Evolutionary conservation across 2,113 vertebrate genomes (phyloP).

Genomic region (Microcebus tavaratra): DNA sequence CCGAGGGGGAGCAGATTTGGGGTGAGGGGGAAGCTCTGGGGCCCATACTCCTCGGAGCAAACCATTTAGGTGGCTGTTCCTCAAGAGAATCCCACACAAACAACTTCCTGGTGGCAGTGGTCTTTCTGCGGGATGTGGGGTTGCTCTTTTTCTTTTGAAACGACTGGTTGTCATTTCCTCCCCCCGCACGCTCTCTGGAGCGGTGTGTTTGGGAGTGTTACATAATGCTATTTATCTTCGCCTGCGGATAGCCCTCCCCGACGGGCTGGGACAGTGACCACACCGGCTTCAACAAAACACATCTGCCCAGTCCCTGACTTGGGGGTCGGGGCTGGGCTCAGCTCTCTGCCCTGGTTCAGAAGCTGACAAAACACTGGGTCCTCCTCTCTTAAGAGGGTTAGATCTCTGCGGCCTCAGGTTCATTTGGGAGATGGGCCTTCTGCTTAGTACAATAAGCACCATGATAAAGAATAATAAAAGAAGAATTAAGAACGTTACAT

Average conservation of each 20-base stretch:
- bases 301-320: slow-evolving; percentile 48
- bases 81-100: not conserved
- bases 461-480: not conserved
- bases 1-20: not conserved
- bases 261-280: not conserved
- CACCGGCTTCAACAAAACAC: not conserved
- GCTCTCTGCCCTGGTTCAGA: not conserved
- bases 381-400: slow-evolving; percentile 54
- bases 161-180: slow-evolving; percentile 51
- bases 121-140: not conserved
- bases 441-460: not conserved
- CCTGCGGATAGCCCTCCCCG: slow-evolving; percentile 15
- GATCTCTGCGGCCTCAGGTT: not conserved
- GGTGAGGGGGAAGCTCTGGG: not conserved
- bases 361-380: not conserved
- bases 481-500: not conserved
- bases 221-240: not conserved
- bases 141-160: slow-evolving; percentile 36
- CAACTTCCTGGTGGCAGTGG: fast-evolving
- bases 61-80: not conserved
- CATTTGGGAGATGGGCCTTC: not conserved
- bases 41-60: not conserved
- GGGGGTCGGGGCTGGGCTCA: not conserved
- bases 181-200: not conserved
- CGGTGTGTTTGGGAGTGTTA: slow-evolving; percentile 54